Evolutionary conservation across 2,888 invertebrate genomes (phyloP).

Genomic region (Isotomurus palustris): DNA sequence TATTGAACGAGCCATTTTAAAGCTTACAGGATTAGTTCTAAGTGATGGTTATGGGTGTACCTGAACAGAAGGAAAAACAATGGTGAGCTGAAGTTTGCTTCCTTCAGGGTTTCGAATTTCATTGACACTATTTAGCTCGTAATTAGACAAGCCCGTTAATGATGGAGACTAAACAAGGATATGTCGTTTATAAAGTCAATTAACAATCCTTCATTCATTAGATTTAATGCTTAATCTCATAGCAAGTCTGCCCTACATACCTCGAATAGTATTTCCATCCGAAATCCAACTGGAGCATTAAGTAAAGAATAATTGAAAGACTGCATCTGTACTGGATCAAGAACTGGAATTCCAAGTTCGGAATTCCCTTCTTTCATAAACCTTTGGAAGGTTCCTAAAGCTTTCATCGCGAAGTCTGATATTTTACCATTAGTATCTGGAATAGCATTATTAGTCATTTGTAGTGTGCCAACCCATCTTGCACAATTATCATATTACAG

Average conservation of each 20-base stretch:
- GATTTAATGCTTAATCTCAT: not conserved
- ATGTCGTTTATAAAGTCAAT: no score
- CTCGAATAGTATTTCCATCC: slow-evolving; percentile 30
- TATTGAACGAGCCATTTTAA: no score
- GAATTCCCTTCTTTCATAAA: slow-evolving; percentile 31
- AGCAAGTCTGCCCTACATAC: slow-evolving; percentile 2
- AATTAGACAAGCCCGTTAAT: slow-evolving; percentile 25
- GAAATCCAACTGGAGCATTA: slow-evolving; percentile 28
- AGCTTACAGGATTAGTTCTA: not conserved
- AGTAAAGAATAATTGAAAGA: slow-evolving; percentile 29
- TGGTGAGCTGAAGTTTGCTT: slow-evolving; percentile 13
- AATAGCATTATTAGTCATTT: not conserved
- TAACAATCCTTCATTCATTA: no score
- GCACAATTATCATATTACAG: not conserved
- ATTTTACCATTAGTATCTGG: slow-evolving; percentile 10
- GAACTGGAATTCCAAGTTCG: slow-evolving; percentile 24
- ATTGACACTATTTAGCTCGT: slow-evolving; percentile 18
- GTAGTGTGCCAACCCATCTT: not conserved
- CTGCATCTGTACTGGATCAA: slow-evolving; percentile 29
- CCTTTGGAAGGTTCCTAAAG: slow-evolving; percentile 24
- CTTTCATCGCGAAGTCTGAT: slow-evolving; percentile 27
- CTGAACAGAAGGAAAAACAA: slow-evolving; percentile 25
- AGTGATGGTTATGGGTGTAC: slow-evolving; percentile 2
- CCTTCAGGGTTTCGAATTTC: slow-evolving; percentile 2
- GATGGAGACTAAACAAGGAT: slow-evolving; percentile 12